Base-by-base conservation (phyloP, 2,113 vertebrate species). In the Tympanuchus pallidicinctus region DNA sequence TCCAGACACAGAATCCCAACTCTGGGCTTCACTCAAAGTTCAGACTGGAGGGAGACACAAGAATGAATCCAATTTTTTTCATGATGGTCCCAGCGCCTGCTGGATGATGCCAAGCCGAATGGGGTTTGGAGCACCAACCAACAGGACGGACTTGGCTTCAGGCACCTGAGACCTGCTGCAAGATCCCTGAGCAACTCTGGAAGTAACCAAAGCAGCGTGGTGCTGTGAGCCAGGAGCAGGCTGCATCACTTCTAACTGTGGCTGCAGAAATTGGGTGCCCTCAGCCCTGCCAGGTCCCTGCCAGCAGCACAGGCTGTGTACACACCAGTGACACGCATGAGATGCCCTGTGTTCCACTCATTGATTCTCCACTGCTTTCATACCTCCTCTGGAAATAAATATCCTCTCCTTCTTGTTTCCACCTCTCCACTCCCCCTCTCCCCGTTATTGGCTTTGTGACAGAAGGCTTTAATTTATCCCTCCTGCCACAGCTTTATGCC, bases 391-490 rank as follows among this genome's bases (percentile, higher is more conserved):
- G 84, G 65, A 86, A 91, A 96, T 77, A 91, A 87, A 92, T 73
- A 88, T 92, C 89, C 43, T 28, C 79, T 90, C 59, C 94, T 75
- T 48, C 92, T 95, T 82, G 67, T 75, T 86, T 91, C 89, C 94
- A 81, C 84, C 92, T 94, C 89, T 83, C 75, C 86, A 77, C 95
- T 95, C 90, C 88, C 50, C 86, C 81, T 59, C 64, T 59, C 84
- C 86, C 88, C 27, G 34, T 91, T 94, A 93, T 79, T 96, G 90
- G 94, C 94, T 96, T 94, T 89, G 78, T 86, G 85, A 94, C 28
- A 60, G 95, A 96, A 96, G 48, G 79, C 85, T 94, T 95, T 94
- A 97, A 97, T 97, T 97, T 96, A 97, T 95, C 91, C 92, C 56
- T 80, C 67, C 66, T 94, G 89, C 94, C 93, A 74, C 60, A 65